These are phyloP conservation scores for Gyrodactylus bullatarudis DNA, from an alignment of 1,140 invertebrate genomes.

Conservation along the genomic window DNA sequence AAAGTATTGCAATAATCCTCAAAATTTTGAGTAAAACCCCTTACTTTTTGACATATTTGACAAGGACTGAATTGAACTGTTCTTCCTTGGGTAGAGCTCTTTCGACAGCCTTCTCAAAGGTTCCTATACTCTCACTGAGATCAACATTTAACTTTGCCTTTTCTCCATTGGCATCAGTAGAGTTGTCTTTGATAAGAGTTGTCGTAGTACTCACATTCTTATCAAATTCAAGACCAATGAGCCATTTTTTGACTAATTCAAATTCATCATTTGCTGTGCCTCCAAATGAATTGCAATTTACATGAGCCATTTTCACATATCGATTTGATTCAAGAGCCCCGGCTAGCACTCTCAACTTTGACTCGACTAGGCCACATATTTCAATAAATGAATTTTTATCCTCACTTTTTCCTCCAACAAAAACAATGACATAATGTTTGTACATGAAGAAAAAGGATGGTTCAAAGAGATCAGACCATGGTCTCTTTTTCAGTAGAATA, in stretches of 20 bases:
- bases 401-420: not conserved
- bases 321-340: conserved; percentile 59
- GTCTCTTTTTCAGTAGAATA: not conserved
- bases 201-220: conserved; percentile 33
- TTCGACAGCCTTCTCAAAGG: not conserved
- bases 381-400: not conserved
- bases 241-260: conserved; percentile 43
- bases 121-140: not conserved
- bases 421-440: conserved; percentile 2
- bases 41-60: not conserved
- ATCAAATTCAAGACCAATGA: conserved; percentile 63
- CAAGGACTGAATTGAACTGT: not conserved
- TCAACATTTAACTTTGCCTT: not conserved
- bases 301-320: conserved; percentile 56
- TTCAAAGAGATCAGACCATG: not conserved
- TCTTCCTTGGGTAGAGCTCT: not conserved
- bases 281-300: conserved; percentile 53
- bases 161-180: not conserved
- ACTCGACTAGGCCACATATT: conserved; percentile 48
- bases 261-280: conserved; percentile 17
- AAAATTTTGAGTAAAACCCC: too few species aligned
- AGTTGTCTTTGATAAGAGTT: not conserved
- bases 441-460: not conserved
- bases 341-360: conserved; percentile 66
- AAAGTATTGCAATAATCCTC: too few species aligned